These are phyloP conservation scores for Archilochus colubris DNA, from an alignment of 2,113 vertebrate species.

Conservation along the genomic window DNA sequence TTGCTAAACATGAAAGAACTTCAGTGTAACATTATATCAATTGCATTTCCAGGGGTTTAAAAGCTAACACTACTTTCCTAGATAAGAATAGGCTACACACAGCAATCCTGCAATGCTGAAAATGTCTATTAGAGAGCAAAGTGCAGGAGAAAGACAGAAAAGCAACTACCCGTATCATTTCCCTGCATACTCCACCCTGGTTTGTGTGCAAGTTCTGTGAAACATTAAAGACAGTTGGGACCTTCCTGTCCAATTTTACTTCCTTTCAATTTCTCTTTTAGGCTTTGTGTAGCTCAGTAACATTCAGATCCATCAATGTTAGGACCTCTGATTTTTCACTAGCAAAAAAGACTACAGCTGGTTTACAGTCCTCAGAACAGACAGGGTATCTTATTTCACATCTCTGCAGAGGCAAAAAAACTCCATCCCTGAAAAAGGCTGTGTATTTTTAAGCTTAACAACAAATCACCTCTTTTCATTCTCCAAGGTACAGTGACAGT, in stretches of 20 bases:
- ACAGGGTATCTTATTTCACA: not conserved
- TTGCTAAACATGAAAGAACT: not conserved
- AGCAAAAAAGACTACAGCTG: not conserved
- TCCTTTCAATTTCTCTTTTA: not conserved
- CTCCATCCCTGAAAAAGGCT: not conserved
- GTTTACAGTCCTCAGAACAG: not conserved
- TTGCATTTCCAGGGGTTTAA: not conserved
- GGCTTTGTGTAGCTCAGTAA: not conserved
- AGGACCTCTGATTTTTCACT: not conserved
- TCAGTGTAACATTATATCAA: not conserved
- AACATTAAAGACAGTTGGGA: not conserved
- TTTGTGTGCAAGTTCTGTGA: accelerated
- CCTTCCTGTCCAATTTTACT: not conserved
- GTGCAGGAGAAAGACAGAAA: not conserved
- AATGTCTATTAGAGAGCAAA: not conserved
- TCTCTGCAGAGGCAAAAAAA: not conserved
- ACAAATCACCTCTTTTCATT: not conserved
- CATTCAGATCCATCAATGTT: not conserved
- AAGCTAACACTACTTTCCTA: not conserved
- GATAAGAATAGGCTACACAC: not conserved
- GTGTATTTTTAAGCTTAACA: not conserved
- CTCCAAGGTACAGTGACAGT: not conserved
- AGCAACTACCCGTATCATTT: not conserved
- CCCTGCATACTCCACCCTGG: not conserved
- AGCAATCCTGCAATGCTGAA: not conserved